Evolutionary conservation across 1,140 invertebrate genomes (phyloP), one percentile per base, ranked within the genome.

Genomic region (Macrostomum lignano): DNA sequence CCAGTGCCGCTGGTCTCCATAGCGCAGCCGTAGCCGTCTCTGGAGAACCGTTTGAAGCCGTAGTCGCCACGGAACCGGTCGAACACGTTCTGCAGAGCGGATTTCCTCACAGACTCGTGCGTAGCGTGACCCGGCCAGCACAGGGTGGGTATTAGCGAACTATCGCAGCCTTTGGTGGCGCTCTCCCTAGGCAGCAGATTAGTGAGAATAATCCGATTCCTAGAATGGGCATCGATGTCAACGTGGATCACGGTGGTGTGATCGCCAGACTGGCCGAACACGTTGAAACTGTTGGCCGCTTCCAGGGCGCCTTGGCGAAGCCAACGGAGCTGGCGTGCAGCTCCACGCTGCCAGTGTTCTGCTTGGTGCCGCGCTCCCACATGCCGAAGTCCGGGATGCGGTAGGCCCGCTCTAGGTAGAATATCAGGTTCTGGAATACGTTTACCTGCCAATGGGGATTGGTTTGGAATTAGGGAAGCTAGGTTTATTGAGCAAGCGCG

Each of bases 231-330:
- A 64, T 98, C 88, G 46, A 96, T 94, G 51, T 96, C 88, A 9
- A 94, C 84, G 61, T 94, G 96, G 39, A 96, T 74, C 0, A 96
- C 86, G 42, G 82, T 91, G 74, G 81, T 91, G 2, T 79, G 78
- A 7, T 82, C 79, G 24, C 88, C 88, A 48, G 82, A 76, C 40
- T 86, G 76, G 7, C 88, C 91, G 63, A 91, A 96, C 35, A 96
- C 61, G 61, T 98, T 98, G 46, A 81, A 91, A 1, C 88, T 88
- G 59, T 96, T 98, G 4, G 98, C 84, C 3, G 84, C 77, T 65
- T 98, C 88, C 21, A 98, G 54, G 1, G 88, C 88, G 86, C 77
- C 62, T 96, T 96, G 1, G 82, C 84, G 70, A 93, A 76, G 9
- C 81, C 74, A 41, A 72, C 69, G 5, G 68, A 70, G 46, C 68